Evolutionary conservation across 2,113 vertebrate genomes (phyloP).

Genomic region (Rana temporaria): DNA sequence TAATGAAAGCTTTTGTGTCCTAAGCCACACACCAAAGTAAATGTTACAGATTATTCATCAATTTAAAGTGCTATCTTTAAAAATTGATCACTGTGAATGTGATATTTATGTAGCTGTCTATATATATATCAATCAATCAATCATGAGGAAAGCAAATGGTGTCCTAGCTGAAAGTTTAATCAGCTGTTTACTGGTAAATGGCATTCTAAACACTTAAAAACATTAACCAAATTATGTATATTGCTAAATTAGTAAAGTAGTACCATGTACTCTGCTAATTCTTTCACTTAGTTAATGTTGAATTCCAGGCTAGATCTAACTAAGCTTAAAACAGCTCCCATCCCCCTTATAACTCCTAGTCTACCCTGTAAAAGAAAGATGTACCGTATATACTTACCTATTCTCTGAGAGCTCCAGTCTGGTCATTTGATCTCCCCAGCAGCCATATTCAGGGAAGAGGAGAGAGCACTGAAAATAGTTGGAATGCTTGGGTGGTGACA

Average conservation of each 20-base stretch:
- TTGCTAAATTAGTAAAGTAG: slow-evolving; percentile 28
- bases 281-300: too few relatives aligned
- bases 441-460: too few relatives aligned
- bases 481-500: too few relatives aligned
- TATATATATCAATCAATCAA: not conserved
- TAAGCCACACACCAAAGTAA: not conserved
- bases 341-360: too few relatives aligned
- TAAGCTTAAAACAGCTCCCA: too few relatives aligned
- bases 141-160: not conserved
- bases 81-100: slow-evolving; percentile 34
- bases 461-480: too few relatives aligned
- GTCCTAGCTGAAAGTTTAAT: slow-evolving; percentile 2
- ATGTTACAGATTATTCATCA: slow-evolving; percentile 41
- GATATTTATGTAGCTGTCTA: slow-evolving; percentile 9
- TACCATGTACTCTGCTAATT: too few relatives aligned
- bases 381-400: too few relatives aligned
- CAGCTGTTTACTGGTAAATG: not conserved
- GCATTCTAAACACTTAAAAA: slow-evolving; percentile 6
- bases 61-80: slow-evolving; percentile 37
- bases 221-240: not conserved
- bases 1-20: not conserved
- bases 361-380: too few relatives aligned
- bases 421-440: too few relatives aligned
- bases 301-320: too few relatives aligned
- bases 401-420: too few relatives aligned